Percentiles rank a stretch among this genome's conserved stretches.
These are phyloP conservation scores for Hyles vespertilio DNA, from an alignment of 1,140 invertebrate genomes.

Conservation along the genomic window DNA sequence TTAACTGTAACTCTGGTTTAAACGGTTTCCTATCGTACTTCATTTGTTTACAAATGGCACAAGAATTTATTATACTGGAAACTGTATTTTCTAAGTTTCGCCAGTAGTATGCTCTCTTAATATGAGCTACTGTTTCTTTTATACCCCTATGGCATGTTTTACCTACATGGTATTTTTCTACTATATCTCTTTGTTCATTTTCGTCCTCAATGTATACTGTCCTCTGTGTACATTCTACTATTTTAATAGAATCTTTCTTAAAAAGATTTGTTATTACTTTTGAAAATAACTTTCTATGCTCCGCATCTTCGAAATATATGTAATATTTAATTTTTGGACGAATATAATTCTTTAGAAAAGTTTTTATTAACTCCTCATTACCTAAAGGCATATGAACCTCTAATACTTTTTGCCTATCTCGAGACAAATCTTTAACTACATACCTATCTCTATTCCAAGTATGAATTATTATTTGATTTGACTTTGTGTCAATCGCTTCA, in stretches of 20 bases:
- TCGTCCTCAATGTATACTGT: not conserved
- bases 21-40: conserved; percentile 22
- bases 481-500: conserved; percentile 29
- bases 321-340: too few species aligned
- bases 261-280: too few species aligned
- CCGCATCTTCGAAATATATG: too few species aligned
- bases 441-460: conserved; percentile 19
- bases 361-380: not conserved
- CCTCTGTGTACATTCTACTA: not conserved
- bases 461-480: conserved; percentile 25
- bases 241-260: not conserved
- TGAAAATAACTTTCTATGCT: too few species aligned
- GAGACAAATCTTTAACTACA: conserved; percentile 22
- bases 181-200: conserved; percentile 17
- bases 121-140: too few species aligned
- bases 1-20: conserved; percentile 19
- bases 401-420: conserved; percentile 19
- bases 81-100: too few species aligned
- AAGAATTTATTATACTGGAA: conserved; percentile 7
- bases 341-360: not conserved
- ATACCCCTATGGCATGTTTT: conserved; percentile 18
- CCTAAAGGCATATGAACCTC: conserved; percentile 13
- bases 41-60: not conserved
- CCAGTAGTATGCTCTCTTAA: too few species aligned
- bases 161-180: conserved; percentile 22